phyloP scores from a whole-genome alignment of 2,888 invertebrate species.

The Hypsopygia costalis region DNA sequence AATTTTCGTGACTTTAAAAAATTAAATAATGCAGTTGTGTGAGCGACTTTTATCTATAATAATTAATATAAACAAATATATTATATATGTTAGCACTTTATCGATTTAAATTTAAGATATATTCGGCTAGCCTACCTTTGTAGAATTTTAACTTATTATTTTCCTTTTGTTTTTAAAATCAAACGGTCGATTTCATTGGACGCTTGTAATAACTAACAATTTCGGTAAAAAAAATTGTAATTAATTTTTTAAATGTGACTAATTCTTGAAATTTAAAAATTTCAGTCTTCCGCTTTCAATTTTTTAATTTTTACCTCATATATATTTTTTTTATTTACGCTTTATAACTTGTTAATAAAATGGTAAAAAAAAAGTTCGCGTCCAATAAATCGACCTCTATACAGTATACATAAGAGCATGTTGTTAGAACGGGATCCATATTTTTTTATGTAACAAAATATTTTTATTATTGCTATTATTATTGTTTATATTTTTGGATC shows the following conservation, averaged over 20 bases:
- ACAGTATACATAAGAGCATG: neutral
- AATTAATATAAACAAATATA: slow-evolving; percentile 34
- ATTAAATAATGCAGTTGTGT: slow-evolving; percentile 15
- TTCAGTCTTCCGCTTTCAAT: neutral
- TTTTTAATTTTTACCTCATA: slow-evolving; percentile 12
- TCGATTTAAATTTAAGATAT: slow-evolving; percentile 36
- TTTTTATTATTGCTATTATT: slow-evolving; percentile 20
- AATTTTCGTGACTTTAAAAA: too few relatives aligned
- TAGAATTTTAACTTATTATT: slow-evolving; percentile 38
- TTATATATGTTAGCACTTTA: slow-evolving; percentile 41
- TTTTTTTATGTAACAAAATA: slow-evolving; percentile 21
- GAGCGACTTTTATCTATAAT: slow-evolving; percentile 18
- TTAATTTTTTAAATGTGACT: too few relatives aligned
- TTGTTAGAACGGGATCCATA: slow-evolving; percentile 13
- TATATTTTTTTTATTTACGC: neutral
- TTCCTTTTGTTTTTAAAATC: slow-evolving; percentile 13
- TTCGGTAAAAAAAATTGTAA: too few relatives aligned
- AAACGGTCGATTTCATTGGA: slow-evolving; percentile 4
- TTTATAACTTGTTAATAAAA: too few relatives aligned
- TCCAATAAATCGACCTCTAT: too few relatives aligned
- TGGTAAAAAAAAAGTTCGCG: too few relatives aligned
- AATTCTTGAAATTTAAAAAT: neutral
- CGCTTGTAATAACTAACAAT: neutral
- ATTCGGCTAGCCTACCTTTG: slow-evolving; percentile 41
- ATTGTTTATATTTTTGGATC: slow-evolving; percentile 25